Conservation (phyloP, 2,888 invertebrate genomes). For the Ectobius pallidus region DNA sequence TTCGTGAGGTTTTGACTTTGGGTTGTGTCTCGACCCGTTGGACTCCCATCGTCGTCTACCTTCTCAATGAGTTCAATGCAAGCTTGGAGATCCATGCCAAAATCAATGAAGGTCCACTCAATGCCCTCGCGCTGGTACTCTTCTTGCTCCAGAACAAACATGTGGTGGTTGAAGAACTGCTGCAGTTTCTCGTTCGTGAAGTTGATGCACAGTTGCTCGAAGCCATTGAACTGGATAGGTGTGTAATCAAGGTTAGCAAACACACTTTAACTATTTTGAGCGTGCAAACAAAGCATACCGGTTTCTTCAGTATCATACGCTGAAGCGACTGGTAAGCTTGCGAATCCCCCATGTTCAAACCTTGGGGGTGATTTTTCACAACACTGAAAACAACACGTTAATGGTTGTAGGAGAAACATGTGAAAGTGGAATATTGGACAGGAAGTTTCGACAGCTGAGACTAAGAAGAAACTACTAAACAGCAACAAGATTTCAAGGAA, state of each 20-base stretch:
- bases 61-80: slow-evolving; percentile 83
- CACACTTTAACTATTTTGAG: no score
- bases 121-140: slow-evolving; percentile 91
- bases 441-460: no score
- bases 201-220: slow-evolving; percentile 94
- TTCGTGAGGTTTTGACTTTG: not conserved
- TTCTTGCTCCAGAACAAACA: slow-evolving; percentile 94
- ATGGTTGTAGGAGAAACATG: no score
- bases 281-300: not conserved
- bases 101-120: slow-evolving; percentile 92
- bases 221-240: slow-evolving; percentile 76
- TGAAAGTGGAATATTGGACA: no score
- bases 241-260: slow-evolving; percentile 17
- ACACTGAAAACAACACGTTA: no score
- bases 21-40: not conserved
- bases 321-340: no score
- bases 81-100: slow-evolving; percentile 88
- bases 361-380: no score
- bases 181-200: slow-evolving; percentile 91
- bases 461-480: no score
- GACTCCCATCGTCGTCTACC: slow-evolving; percentile 54
- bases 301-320: no score
- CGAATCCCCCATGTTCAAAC: no score
- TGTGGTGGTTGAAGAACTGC: slow-evolving; percentile 94
- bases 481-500: no score